Evolutionary conservation across 2,797 vertebrate species (phyloP).

Genomic region (Lepilemur ruficaudatus): DNA sequence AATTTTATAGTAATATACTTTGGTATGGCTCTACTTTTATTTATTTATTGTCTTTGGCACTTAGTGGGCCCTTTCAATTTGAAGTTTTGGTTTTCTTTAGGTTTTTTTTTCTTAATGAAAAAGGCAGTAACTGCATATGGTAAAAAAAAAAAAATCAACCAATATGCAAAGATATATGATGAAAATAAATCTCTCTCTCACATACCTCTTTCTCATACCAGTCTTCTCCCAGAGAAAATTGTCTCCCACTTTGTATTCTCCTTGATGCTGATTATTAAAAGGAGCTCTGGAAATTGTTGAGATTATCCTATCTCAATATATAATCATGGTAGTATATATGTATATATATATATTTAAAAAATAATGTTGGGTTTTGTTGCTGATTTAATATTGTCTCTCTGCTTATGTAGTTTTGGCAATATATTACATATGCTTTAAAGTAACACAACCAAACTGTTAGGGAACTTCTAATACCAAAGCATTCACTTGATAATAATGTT

Average conservation of each 20-base stretch:
- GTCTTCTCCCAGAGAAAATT: background rate
- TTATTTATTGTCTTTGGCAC: background rate
- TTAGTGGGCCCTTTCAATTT: background rate
- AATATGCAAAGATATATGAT: background rate
- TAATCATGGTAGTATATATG: background rate
- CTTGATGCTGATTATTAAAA: background rate
- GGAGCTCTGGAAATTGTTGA: background rate
- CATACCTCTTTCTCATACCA: background rate
- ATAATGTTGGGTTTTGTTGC: background rate
- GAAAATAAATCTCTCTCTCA: background rate
- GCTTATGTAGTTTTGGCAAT: background rate
- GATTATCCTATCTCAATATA: background rate
- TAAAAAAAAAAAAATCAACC: background rate
- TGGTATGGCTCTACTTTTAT: background rate
- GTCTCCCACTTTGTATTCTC: background rate
- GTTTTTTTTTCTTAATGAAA: background rate
- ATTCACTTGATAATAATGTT: background rate
- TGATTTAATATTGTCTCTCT: background rate
- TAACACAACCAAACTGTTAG: background rate
- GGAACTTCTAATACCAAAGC: background rate
- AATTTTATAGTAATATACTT: background rate
- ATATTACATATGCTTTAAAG: background rate
- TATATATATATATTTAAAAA: background rate
- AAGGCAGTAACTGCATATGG: background rate
- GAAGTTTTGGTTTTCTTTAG: background rate